Evolutionary conservation across 2,797 vertebrate species (phyloP).

Genomic region (Falco cherrug): DNA sequence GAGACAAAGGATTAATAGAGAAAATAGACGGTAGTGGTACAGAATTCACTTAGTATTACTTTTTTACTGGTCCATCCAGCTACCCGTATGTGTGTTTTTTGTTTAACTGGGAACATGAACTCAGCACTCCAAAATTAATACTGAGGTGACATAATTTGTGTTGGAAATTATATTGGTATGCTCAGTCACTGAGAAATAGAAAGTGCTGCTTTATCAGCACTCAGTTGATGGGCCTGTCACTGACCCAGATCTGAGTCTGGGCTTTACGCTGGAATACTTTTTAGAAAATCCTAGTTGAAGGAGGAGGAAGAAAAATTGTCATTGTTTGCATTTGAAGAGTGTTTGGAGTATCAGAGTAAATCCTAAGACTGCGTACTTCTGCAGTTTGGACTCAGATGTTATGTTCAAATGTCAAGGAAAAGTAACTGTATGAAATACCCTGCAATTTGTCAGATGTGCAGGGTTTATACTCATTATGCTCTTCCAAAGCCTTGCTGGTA

Average conservation of each 20-base stretch:
- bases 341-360: background rate
- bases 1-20: too few species aligned
- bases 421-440: background rate
- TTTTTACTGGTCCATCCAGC: background rate
- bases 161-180: background rate
- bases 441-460: background rate
- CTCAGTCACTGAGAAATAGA: background rate
- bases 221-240: background rate
- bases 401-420: background rate
- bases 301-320: background rate
- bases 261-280: too few species aligned
- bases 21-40: rapidly evolving
- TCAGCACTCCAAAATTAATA: background rate
- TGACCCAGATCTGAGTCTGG: background rate
- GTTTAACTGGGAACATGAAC: background rate
- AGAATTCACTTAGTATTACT: background rate
- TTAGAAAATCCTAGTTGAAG: background rate
- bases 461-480: background rate
- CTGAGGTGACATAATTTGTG: background rate
- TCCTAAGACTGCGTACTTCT: background rate
- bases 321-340: background rate
- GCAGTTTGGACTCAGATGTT: too few species aligned
- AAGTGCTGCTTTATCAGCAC: background rate
- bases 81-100: rapidly evolving
- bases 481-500: background rate